Evolutionary conservation across 35 echinoderm and acorn worm genomes (phyloP), one percentile per base, ranked within the genome.

Genomic region (Strongylocentrotus purpuratus): DNA sequence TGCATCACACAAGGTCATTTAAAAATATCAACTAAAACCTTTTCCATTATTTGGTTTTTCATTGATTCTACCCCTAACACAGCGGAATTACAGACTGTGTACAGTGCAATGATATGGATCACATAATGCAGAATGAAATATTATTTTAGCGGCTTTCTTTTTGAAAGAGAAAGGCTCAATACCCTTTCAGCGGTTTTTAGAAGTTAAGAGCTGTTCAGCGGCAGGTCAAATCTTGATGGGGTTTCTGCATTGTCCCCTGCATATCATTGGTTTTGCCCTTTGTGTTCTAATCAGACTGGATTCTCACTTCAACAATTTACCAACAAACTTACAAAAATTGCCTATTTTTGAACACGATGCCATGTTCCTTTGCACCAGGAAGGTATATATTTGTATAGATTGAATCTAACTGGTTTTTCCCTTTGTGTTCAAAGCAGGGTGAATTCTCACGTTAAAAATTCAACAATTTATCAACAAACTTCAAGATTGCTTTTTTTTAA

Each of bases 211-310:
- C 28, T 78, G 65, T 45, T 46, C 12, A 89, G 45, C 32, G 25
- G 33, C 32, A 35, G 87, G 87, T 89, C 87, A 89, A 89, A 89
- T 45, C 87, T 89, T 89, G 87, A 89, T 41, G 87, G 87, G 87
- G 87, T 33, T 89, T 89, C 87, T 89, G 12, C 32, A 15, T 89
- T 89, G 87, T 45, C 2, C 33, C 33, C 45, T 45, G 32, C 87
- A 89, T 89, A 45, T 33, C 87, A 89, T 45, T 89, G 87, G 45
- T 45, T 89, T 78, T 78, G 0, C 65, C 25, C 65, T 78, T 78
- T 89, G 87, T 46, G 87, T 33, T 89, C 33, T 89, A 31, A 89
- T 89, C 87, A 46, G 87, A 14, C 32, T 46, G 45, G 13, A 33
- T 35, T 88, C 87, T 88, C 87, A 88, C 87, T 88, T 33, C 87